Percentiles rank a stretch among this genome's conserved stretches.
These are phyloP conservation scores for Macrotrachela quadricornifera DNA, from an alignment of 1,140 invertebrate genomes.

Conservation along the genomic window DNA sequence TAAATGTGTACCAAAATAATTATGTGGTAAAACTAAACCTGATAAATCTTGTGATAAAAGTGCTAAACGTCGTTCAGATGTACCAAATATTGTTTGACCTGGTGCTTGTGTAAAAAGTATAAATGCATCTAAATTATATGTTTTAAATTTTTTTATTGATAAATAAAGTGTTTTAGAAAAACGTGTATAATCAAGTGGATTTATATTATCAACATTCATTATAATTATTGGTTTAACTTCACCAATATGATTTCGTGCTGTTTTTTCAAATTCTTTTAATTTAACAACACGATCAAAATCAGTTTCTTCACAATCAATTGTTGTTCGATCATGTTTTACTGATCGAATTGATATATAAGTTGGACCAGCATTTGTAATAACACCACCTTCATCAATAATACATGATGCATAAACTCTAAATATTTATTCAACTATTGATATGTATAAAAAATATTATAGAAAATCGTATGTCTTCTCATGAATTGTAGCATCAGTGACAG, in stretches of 20 bases:
- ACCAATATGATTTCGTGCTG: background rate
- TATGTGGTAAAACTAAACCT: conserved; percentile 24
- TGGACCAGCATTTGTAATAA: no score
- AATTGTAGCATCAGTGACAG: no score
- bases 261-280: no score
- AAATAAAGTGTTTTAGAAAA: conserved; percentile 16
- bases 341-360: no score
- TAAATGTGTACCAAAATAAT: conserved; percentile 24
- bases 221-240: conserved; percentile 24
- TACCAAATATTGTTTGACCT: conserved; percentile 21
- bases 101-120: conserved; percentile 29
- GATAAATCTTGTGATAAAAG: conserved; percentile 23
- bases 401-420: no score
- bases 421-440: no score
- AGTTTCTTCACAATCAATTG: no score
- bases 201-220: conserved; percentile 20
- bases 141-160: conserved; percentile 22
- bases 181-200: conserved; percentile 29
- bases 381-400: no score
- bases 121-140: conserved; percentile 25
- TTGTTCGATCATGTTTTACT: no score
- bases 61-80: conserved; percentile 23
- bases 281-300: no score
- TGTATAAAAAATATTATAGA: no score
- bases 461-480: no score